These are phyloP conservation scores for Bathynomus jamesi DNA, from an alignment of 1,140 invertebrate genomes.

Conservation along the genomic window DNA sequence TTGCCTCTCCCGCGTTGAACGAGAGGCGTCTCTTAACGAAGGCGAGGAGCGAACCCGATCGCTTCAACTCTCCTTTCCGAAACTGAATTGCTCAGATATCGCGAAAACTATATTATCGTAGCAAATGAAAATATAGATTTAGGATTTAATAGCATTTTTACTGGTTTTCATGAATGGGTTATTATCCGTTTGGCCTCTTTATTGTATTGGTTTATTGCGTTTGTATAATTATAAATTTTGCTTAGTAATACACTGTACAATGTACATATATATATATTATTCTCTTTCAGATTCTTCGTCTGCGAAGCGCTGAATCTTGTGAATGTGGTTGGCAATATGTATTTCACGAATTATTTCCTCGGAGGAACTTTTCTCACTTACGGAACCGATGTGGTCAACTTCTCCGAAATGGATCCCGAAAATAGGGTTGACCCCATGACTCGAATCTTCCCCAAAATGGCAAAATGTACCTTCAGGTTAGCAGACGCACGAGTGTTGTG, in stretches of 20 bases:
- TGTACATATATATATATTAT: slow-evolving; percentile 4
- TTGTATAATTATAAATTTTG: no score
- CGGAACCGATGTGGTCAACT: slow-evolving; percentile 42
- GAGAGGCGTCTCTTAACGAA: no score
- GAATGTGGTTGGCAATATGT: slow-evolving; percentile 47
- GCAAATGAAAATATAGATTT: no score
- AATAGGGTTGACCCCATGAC: slow-evolving; percentile 42
- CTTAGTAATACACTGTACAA: neutral
- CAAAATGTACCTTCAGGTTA: slow-evolving; percentile 42
- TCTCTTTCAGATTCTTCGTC: slow-evolving; percentile 38
- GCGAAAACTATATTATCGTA: no score
- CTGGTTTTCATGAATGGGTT: no score
- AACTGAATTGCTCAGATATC: no score
- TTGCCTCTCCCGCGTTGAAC: no score
- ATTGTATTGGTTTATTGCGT: no score
- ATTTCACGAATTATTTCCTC: slow-evolving; percentile 46
- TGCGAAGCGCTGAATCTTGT: slow-evolving; percentile 43
- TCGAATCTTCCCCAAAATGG: slow-evolving; percentile 42
- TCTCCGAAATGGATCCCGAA: slow-evolving; percentile 37
- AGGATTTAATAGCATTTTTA: no score
- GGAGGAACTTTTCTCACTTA: slow-evolving; percentile 44
- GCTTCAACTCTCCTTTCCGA: no score
- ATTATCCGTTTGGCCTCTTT: no score
- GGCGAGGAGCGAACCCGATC: no score
- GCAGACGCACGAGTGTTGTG: neutral